Percentiles rank a stretch among this genome's conserved stretches.
phyloP scores from a whole-genome alignment of 2,888 invertebrate genomes.

The Drosophila hamatofila region DNA sequence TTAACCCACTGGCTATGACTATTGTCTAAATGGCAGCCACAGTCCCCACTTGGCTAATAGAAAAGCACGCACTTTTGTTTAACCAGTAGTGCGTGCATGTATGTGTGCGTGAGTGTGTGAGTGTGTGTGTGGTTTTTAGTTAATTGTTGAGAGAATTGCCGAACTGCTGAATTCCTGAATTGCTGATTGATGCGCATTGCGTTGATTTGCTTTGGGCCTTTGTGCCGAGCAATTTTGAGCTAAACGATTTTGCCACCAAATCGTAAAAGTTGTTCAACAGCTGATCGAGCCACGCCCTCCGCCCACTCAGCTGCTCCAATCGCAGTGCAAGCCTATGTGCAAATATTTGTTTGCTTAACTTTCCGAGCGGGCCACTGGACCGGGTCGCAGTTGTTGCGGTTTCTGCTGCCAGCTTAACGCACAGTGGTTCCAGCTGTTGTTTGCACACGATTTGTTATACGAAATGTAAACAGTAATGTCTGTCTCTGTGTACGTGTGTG shows the following conservation, averaged over 20 bases:
- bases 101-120: neutral
- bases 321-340: conserved; percentile 27
- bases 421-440: conserved; percentile 54
- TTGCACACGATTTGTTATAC: conserved; percentile 77
- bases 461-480: conserved; percentile 54
- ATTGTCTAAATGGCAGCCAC: conserved; percentile 40
- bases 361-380: conserved; percentile 5
- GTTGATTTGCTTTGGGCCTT: conserved; percentile 70
- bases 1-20: conserved; percentile 15
- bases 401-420: conserved; percentile 39
- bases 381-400: conserved; percentile 19
- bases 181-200: conserved; percentile 55
- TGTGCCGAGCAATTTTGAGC: conserved; percentile 30
- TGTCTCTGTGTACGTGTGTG: too few relatives aligned
- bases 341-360: conserved; percentile 69
- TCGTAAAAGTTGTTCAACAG: conserved; percentile 35
- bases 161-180: conserved; percentile 25
- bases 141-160: conserved; percentile 73
- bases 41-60: conserved; percentile 64
- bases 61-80: conserved; percentile 49
- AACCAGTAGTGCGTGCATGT: conserved; percentile 1
- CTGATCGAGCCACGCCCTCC: conserved; percentile 15
- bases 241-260: conserved; percentile 56
- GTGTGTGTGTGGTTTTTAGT: conserved; percentile 48
- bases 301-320: too few relatives aligned